Base-by-base conservation (phyloP, 2,113 vertebrate genomes). In the Phyllostomus discolor region DNA sequence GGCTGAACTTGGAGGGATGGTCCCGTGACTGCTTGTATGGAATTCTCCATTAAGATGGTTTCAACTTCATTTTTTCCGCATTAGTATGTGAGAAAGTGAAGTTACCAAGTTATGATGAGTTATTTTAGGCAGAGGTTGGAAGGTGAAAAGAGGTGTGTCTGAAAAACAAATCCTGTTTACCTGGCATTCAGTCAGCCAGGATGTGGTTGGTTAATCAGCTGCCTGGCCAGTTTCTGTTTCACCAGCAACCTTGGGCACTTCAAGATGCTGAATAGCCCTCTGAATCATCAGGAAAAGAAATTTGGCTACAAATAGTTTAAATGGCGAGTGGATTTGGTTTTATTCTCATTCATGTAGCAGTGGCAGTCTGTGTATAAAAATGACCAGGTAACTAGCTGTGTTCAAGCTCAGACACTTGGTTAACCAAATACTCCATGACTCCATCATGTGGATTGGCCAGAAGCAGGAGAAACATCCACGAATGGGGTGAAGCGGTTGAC, bases 331-430 rank as follows among this genome's bases (percentile, higher is more conserved):
- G 28, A 15, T 16, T 59, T 88, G 76, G 19, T 22, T 84, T 83
- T 43, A 7, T 72, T 59, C 38, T 76, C 10, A 1, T 24, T 50
- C 8, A 2, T 8, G 19, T 24, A 46, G 10, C 31, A 50, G 28
- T 8, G 15, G 28, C 11, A 1, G 2, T 28, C 48, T 8, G 0
- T 54, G 38, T 11, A 0, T 50, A 28, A 69, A 69, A 70, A 41
- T 1, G 26, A 5, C 0, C 5, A 22, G 20, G 41, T 35, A 16
- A 24, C 78, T 75, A 22, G 70, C 80, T 54, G 7, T 38, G 50
- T 2, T 8, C 41, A 26, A 20, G 28, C 26, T n/a, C 76, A 17
- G 4, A 11, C 5, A 1, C 10, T 7, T 2, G 1, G 22, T 4
- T 43, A 28, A 16, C 67, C 38, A 59, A 11, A 73, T 24, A 6